Conservation (phyloP, 2,113 vertebrate genomes). For the Podarcis muralis region DNA sequence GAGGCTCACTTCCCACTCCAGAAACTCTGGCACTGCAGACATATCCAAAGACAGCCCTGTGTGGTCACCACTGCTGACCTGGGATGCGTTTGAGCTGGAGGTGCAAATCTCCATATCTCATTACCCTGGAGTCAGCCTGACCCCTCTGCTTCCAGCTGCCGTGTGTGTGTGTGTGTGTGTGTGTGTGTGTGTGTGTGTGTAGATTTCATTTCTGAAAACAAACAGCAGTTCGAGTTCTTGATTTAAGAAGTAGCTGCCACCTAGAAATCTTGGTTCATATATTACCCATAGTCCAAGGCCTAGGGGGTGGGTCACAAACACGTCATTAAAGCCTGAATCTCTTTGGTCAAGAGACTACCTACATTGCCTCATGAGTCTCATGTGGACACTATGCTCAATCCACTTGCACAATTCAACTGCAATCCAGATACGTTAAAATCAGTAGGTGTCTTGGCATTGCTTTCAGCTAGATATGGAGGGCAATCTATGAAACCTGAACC, state of each 20-base stretch:
- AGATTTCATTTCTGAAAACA: constrained; percentile 57
- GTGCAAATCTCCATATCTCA: constrained; percentile 53
- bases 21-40: constrained; percentile 19
- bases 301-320: constrained; percentile 13
- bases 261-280: background rate
- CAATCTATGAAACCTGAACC: background rate
- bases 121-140: constrained; percentile 12
- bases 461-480: background rate
- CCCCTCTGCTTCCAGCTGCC: background rate
- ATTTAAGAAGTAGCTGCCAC: constrained; percentile 15
- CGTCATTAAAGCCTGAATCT: constrained; percentile 13
- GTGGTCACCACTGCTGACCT: constrained; percentile 41
- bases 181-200: constrained; percentile 22
- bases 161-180: background rate
- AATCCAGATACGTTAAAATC: background rate
- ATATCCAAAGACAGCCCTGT: constrained; percentile 46
- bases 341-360: background rate
- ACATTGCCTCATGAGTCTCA: background rate
- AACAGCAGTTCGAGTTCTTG: constrained; percentile 44
- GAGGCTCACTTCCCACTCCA: background rate
- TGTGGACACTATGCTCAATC: background rate
- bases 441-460: background rate
- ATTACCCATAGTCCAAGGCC: background rate
- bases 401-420: background rate
- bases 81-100: constrained; percentile 43